phyloP scores from a whole-genome alignment of 2,888 invertebrate species.

The Dasypolia templi region DNA sequence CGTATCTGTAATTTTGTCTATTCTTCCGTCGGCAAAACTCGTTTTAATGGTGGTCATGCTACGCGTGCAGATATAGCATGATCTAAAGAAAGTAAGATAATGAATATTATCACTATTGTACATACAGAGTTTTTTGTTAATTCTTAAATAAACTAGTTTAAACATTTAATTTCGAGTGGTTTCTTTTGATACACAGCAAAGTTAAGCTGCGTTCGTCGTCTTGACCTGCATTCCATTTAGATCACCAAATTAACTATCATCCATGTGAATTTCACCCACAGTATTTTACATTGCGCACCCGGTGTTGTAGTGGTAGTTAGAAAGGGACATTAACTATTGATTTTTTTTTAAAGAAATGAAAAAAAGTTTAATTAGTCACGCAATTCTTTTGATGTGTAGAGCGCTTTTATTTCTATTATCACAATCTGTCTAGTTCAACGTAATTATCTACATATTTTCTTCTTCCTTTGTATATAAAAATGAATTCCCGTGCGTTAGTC shows the following conservation, averaged over 20 bases:
- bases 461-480: no score
- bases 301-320: neutral
- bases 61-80: conserved; percentile 1
- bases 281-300: neutral
- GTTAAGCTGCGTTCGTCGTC: neutral
- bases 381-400: no score
- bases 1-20: no score
- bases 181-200: conserved; percentile 18
- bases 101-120: conserved; percentile 42
- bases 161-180: conserved; percentile 24
- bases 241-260: neutral
- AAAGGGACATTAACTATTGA: neutral
- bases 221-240: neutral
- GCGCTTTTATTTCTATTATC: no score
- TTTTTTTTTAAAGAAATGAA: no score
- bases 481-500: no score
- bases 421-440: no score
- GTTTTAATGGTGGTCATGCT: no score
- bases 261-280: neutral
- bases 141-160: conserved; percentile 59
- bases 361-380: no score
- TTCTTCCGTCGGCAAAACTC: no score
- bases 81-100: conserved; percentile 20
- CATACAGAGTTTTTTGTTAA: conserved; percentile 53
- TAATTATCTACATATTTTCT: no score